Conservation (phyloP, 2,797 vertebrate species). For the Pogoniulus pusillus region DNA sequence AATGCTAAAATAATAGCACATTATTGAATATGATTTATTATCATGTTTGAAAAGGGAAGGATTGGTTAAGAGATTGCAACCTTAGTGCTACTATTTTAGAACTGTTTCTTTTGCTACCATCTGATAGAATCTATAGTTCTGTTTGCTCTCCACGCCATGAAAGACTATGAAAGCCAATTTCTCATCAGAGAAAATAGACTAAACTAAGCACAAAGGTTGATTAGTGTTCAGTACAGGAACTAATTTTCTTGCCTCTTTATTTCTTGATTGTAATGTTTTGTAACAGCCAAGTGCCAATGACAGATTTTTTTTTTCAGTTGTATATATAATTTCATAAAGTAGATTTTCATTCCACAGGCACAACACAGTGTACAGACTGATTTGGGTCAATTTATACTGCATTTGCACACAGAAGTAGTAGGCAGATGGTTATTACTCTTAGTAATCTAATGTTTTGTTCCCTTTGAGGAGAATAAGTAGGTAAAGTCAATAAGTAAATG, state of each 20-base stretch:
- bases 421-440: not conserved
- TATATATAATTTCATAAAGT: not conserved
- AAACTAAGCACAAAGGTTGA: not conserved
- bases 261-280: not conserved
- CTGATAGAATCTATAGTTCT: not conserved
- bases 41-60: conserved; percentile 7
- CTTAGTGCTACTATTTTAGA: not conserved
- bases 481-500: not conserved
- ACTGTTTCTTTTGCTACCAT: not conserved
- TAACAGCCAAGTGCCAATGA: not conserved
- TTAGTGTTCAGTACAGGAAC: not conserved
- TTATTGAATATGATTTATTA: conserved; percentile 9
- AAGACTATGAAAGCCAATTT: not conserved
- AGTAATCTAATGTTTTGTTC: not conserved
- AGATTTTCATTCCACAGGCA: not conserved
- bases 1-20: conserved; percentile 22
- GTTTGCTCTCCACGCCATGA: not conserved
- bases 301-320: not conserved
- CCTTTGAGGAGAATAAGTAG: not conserved
- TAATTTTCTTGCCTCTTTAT: not conserved
- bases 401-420: not conserved
- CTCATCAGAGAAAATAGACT: not conserved
- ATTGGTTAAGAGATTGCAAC: not conserved
- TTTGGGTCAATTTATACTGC: not conserved
- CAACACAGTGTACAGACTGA: not conserved